Evolutionary conservation across 1,140 invertebrate species (phyloP), one percentile per base, ranked within the genome.

Genomic region (Papilio xuthus): DNA sequence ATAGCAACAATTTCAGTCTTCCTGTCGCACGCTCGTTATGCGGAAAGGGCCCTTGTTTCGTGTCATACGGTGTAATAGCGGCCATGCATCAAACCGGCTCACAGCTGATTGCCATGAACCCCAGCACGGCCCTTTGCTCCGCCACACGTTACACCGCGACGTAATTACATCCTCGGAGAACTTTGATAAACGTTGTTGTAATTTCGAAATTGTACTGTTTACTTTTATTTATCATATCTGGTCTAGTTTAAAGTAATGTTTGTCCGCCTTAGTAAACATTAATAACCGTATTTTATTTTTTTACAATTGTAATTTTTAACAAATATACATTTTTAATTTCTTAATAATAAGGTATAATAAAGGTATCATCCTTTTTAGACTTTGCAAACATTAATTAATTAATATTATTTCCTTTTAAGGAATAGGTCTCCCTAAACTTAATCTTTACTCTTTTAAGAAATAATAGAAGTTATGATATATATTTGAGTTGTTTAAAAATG

Each of bases 101-200:
- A 10, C 69, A 70, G n/a, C 71, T 73, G 71, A 73, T 73, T 73
- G 71, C 71, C 41, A 23, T 73, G 71, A 73, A 73, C 71, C 23
- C 71, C 20, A 47, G 42, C 20, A 0, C 9, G 12, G 37, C 71
- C 71, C 41, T 73, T 47, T 28, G 42, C 10, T 26, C 20, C 8
- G 20, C 42, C 23, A 13, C 42, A n/a, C 2, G 9, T 73, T 23
- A 73, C 42, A 73, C 71, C 71, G 71, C 15, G 4, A 18, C 32
- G 41, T 71, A 71, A 42, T 23, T n/a, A 32, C 12, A 67, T 13
- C 56, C n/a, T 26, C 26, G 32, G 63, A 28, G 10, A 67, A 67
- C 26, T 9, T 53, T 53, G 4, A 8, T 20, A 53, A 53, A 47
- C 13, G 15, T 15, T 18, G 15, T 18, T 47, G 7, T 47, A 47